Conservation (phyloP, 2,888 invertebrate genomes). For the Hartigia nigra region DNA sequence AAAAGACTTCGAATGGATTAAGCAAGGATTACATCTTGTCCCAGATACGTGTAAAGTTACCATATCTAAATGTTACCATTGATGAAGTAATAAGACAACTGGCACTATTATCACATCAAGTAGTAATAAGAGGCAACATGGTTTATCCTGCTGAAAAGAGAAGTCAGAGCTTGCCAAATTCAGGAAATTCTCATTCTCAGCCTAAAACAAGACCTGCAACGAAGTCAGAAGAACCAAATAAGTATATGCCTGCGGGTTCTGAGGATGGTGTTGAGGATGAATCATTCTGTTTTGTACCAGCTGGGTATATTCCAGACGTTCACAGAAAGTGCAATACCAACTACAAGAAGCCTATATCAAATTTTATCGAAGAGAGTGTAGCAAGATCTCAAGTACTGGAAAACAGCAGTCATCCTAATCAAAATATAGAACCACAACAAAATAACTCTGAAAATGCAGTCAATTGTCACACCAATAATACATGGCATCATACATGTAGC, state of each 20-base stretch:
- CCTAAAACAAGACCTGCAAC: not conserved
- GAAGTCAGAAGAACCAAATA: not conserved
- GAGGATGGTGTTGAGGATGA: constrained; percentile 9
- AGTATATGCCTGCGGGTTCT: constrained; percentile 6
- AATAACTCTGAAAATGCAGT: not conserved
- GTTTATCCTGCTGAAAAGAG: constrained; percentile 20
- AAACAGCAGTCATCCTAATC: not conserved
- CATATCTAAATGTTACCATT: constrained; percentile 16
- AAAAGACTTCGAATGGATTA: constrained; percentile 31
- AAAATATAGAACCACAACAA: not conserved
- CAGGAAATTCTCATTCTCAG: not conserved
- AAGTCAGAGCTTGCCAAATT: not conserved
- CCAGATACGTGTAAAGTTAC: not conserved
- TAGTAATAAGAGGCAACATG: constrained; percentile 19
- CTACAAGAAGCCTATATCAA: not conserved
- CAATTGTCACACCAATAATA: not conserved
- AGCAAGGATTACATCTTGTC: constrained; percentile 17
- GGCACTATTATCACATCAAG: constrained; percentile 29
- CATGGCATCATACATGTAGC: not conserved
- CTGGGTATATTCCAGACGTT: not conserved
- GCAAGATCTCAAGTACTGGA: not conserved
- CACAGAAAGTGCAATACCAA: not conserved
- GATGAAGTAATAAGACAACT: constrained; percentile 36
- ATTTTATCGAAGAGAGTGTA: constrained; percentile 1
- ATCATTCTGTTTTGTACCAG: not conserved